Evolutionary conservation across 2,888 invertebrate genomes (phyloP).

Genomic region (Dichetophora obliterata): DNA sequence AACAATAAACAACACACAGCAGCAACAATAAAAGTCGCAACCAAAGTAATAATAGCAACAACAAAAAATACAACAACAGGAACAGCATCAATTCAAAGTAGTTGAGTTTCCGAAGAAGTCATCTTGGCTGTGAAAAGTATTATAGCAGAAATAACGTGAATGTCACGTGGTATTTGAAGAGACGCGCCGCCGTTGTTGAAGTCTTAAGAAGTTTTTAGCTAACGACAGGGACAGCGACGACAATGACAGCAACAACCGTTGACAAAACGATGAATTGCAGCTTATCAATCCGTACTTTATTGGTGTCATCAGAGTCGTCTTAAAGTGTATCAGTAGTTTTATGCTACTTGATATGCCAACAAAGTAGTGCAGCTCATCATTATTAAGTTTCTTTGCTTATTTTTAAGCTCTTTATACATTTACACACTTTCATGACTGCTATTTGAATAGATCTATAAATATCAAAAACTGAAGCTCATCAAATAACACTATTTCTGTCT

Average conservation of each 20-base stretch:
- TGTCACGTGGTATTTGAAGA: constrained; percentile 1
- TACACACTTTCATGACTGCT: too few species aligned
- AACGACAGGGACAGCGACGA: neutral
- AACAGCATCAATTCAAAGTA: neutral
- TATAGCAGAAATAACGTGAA: neutral
- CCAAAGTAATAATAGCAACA: neutral
- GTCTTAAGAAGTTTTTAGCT: too few species aligned
- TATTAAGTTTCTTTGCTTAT: too few species aligned
- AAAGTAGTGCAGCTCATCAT: too few species aligned
- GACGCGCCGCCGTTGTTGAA: neutral
- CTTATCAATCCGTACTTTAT: neutral
- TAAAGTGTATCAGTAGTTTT: too few species aligned
- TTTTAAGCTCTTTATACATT: too few species aligned
- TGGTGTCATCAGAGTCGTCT: neutral
- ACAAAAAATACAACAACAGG: neutral
- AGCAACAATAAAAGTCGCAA: neutral
- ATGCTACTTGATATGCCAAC: neutral
- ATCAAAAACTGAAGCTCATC: too few species aligned
- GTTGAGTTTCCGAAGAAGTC: neutral
- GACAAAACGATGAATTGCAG: neutral
- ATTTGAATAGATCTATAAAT: too few species aligned
- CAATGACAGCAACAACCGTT: neutral
- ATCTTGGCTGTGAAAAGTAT: neutral
- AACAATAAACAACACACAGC: neutral
- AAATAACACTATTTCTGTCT: too few species aligned